Percentiles rank a stretch among this genome's conserved stretches.
Conservation (phyloP, 2,113 vertebrate species). For the Clarias batrachus region DNA sequence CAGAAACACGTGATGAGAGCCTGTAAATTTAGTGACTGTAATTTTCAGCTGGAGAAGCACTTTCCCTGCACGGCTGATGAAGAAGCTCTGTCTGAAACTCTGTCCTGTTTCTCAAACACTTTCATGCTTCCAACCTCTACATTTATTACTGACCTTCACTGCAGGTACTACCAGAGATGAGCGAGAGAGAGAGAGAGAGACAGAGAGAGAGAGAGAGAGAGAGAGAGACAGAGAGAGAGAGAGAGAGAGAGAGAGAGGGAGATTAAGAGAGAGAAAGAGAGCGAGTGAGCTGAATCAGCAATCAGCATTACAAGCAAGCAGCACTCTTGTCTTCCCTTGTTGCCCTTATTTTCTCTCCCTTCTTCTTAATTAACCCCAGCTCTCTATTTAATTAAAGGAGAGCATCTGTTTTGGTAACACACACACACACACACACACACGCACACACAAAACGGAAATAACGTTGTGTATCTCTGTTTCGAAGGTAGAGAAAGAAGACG, state of each 20-base stretch:
- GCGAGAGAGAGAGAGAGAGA: slow-evolving; percentile 60
- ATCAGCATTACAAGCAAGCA: slow-evolving; percentile 43
- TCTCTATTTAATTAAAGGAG: slow-evolving; percentile 53
- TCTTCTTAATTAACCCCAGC: slow-evolving; percentile 50
- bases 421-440: slow-evolving; percentile 35
- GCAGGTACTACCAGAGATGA: slow-evolving; percentile 12
- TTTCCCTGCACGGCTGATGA: slow-evolving; percentile 18
- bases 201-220: slow-evolving; percentile 9
- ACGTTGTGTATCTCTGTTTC: neutral
- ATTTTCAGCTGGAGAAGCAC: slow-evolving; percentile 29
- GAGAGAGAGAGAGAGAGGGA: slow-evolving; percentile 55
- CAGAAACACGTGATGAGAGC: slow-evolving; percentile 1
- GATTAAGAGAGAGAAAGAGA: slow-evolving; percentile 46
- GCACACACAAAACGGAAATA: slow-evolving; percentile 7
- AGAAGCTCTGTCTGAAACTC: slow-evolving; percentile 6
- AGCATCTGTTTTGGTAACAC: slow-evolving; percentile 46
- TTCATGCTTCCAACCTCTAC: neutral
- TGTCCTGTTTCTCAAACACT: slow-evolving; percentile 19
- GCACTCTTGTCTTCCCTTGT: slow-evolving; percentile 35
- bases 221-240: too few relatives aligned
- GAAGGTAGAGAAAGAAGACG: slow-evolving; percentile 49
- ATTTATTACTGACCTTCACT: slow-evolving; percentile 23
- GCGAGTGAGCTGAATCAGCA: slow-evolving; percentile 51
- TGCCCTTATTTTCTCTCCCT: slow-evolving; percentile 36
- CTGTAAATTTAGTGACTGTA: slow-evolving; percentile 10